Evolutionary conservation across 2,888 invertebrate genomes (phyloP), one percentile per base, ranked within the genome.

Genomic region (Drosophila hamatofila): DNA sequence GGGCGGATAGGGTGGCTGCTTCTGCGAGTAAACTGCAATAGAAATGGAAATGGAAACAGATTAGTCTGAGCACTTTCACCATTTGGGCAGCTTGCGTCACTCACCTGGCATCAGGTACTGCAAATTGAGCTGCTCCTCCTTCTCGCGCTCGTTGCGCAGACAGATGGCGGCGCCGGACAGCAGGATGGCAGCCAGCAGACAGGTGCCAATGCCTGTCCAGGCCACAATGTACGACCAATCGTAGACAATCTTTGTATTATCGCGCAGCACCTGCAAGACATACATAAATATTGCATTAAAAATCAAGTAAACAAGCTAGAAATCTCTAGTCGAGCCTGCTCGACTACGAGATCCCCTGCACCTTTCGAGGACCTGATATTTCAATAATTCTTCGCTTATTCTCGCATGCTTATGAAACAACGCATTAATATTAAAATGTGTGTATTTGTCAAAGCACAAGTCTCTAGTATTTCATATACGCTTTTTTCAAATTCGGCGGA

Each of bases 151-250:
- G 93, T 96, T 97, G 93, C 97, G 95, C 93, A 98, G 96, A 94
- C 98, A 98, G 94, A 98, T 96, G 93, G 98, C 98, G 91, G 98
- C 97, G 93, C 97, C 97, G 91, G 97, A 97, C 94, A 98, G 96
- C 93, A 98, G 95, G 93, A 98, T 96, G 94, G 98, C 97, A 91
- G 97, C 96, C 93, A 98, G 94, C 93, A 98, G 95, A 91, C 97
- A 96, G 94, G 97, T 96, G 90, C 96, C 97, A 92, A 98, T 97
- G 93, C 98, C 98, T 94, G 97, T 96, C 98, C 98, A 98, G 93
- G 98, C 97, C 93, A 98, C 96, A 95, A 98, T 96, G 95, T 98
- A 98, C 91, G 98, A 98, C 98, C 98, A 98, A 94, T 98, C 98
- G 94, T 98, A 98, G 94, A 95, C 95, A 92, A 96, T 95, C 94